These are phyloP conservation scores for Capreolus pygargus DNA, from an alignment of 2,113 vertebrate genomes.

Conservation along the genomic window DNA sequence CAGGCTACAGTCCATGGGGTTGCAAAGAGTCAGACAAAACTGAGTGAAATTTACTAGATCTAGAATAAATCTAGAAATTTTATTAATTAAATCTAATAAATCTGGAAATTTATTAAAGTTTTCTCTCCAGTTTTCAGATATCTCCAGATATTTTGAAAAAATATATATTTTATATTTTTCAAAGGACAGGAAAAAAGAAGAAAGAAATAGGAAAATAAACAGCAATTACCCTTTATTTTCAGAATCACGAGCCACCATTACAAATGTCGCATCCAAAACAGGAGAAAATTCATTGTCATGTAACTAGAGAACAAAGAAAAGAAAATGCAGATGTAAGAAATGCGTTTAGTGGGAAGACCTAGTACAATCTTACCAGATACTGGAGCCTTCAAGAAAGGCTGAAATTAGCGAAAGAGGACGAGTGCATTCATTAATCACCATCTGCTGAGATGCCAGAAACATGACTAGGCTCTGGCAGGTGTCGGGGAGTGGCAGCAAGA, in stretches of 20 bases:
- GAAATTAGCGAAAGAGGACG: background rate
- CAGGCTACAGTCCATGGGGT: background rate
- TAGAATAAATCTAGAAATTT: background rate
- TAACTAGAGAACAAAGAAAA: constrained; percentile 72
- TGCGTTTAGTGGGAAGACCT: background rate
- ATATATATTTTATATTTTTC: background rate
- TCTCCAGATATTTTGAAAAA: background rate
- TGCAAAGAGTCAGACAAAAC: background rate
- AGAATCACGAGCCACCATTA: constrained; percentile 97
- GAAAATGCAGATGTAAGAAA: constrained; percentile 48
- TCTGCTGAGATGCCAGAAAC: background rate
- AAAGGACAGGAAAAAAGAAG: background rate
- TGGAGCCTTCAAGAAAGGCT: background rate
- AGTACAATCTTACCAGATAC: background rate
- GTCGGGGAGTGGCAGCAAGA: background rate
- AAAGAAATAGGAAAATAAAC: constrained; percentile 19
- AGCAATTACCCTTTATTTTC: constrained; percentile 92
- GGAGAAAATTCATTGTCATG: constrained; percentile 85
- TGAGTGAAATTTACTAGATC: background rate
- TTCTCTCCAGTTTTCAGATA: background rate
- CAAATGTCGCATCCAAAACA: constrained; percentile 94
- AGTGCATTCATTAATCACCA: background rate
- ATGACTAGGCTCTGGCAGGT: background rate
- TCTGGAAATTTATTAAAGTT: background rate
- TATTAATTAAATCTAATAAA: background rate